Evolutionary conservation across 2,113 vertebrate genomes (phyloP).

Genomic region (Calcarius ornatus): DNA sequence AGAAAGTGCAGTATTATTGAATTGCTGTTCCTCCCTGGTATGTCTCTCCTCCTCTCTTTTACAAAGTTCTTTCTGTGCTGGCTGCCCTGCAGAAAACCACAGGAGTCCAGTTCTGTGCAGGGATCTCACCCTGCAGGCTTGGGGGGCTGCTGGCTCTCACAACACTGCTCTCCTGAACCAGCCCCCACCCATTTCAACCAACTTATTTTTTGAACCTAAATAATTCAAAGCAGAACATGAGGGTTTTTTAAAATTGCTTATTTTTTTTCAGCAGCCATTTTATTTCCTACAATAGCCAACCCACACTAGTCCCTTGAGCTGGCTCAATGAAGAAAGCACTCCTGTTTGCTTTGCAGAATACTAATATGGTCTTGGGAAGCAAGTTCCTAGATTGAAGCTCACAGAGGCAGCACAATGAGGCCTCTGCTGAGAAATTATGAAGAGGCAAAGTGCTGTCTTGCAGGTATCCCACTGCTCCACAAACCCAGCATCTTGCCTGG

Average conservation of each 20-base stretch:
- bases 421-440: background rate
- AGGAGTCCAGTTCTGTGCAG: background rate
- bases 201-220: background rate
- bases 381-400: background rate
- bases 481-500: background rate
- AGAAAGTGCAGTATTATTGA: background rate
- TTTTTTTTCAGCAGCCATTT: background rate
- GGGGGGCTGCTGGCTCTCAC: background rate
- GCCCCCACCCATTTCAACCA: background rate
- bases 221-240: background rate
- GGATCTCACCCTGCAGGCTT: background rate
- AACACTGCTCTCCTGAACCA: background rate
- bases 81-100: background rate
- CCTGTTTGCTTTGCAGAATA: conserved; percentile 11
- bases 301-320: conserved; percentile 1
- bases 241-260: background rate
- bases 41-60: background rate
- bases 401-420: background rate
- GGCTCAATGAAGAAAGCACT: background rate
- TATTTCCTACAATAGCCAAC: background rate
- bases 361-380: background rate
- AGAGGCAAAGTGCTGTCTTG: background rate
- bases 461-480: background rate
- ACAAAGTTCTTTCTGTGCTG: background rate
- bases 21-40: background rate